Evolutionary conservation across 2,113 vertebrate genomes (phyloP).

Genomic region (Salvelinus namaycush): DNA sequence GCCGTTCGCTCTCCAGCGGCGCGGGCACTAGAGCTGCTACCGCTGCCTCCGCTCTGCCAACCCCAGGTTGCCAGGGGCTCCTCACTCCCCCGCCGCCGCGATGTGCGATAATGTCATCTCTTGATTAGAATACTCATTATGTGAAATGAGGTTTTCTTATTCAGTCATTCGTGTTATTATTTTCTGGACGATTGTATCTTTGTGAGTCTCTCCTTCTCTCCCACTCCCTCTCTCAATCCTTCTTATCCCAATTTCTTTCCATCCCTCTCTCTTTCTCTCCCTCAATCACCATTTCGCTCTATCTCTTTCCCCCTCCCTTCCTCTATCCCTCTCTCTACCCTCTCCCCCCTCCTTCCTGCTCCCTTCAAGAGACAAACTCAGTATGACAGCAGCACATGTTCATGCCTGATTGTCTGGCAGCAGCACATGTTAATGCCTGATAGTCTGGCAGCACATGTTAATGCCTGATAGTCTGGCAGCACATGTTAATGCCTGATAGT

Average conservation of each 20-base stretch:
- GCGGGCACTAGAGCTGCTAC: conserved; percentile 25
- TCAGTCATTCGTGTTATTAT: conserved; percentile 72
- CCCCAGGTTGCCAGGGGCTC: conserved; percentile 53
- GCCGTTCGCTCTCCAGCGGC: conserved; percentile 43
- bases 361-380: conserved; percentile 37
- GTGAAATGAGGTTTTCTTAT: conserved; percentile 71
- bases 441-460: no score
- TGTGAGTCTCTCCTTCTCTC: conserved; percentile 34
- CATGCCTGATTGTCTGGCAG: no score
- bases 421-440: no score
- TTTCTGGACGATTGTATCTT: conserved; percentile 64
- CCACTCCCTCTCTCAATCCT: conserved; percentile 16
- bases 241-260: conserved; percentile 9
- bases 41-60: conserved; percentile 12
- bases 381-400: neutral
- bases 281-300: conserved; percentile 29
- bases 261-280: neutral
- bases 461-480: no score
- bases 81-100: conserved; percentile 34
- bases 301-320: conserved; percentile 4
- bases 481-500: no score
- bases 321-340: conserved; percentile 7
- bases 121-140: conserved; percentile 77
- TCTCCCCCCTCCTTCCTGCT: conserved; percentile 34
- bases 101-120: conserved; percentile 72